Conservation (phyloP, 2,888 invertebrate genomes). For the Napeogenes inachia region DNA sequence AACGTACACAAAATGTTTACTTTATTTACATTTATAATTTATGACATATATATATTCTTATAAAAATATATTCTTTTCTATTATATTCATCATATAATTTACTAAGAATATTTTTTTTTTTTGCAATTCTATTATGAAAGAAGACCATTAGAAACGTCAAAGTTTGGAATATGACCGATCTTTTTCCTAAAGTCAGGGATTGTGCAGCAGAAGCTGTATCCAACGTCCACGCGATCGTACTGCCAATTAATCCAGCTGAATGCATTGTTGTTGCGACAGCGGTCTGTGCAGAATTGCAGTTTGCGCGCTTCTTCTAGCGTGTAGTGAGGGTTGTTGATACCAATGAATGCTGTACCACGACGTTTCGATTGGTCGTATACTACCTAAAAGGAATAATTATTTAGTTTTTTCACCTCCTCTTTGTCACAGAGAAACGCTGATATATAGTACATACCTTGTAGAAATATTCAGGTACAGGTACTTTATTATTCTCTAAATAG, state of each 20-base stretch:
- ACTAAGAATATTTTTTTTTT: too few species aligned
- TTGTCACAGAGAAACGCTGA: background rate
- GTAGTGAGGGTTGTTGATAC: slow-evolving; percentile 80
- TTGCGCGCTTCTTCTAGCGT: slow-evolving; percentile 52
- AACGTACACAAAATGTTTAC: too few species aligned
- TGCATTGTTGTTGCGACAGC: slow-evolving; percentile 73
- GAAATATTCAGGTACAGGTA: slow-evolving; percentile 63
- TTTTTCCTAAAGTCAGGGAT: slow-evolving; percentile 74
- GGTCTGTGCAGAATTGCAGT: slow-evolving; percentile 72
- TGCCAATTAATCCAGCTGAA: slow-evolving; percentile 80
- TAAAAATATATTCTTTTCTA: too few species aligned
- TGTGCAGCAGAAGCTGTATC: slow-evolving; percentile 80
- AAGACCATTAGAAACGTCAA: slow-evolving; percentile 62
- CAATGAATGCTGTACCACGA: slow-evolving; percentile 77
- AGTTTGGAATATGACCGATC: slow-evolving; percentile 73
- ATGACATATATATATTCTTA: too few species aligned
- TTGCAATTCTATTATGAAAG: slow-evolving; percentile 40
- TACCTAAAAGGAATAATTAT: slow-evolving; percentile 49
- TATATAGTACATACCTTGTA: slow-evolving; percentile 52
- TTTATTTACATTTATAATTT: too few species aligned
- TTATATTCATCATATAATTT: too few species aligned
- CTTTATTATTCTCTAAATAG: slow-evolving; percentile 55
- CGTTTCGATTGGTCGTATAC: slow-evolving; percentile 70
- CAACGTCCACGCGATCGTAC: slow-evolving; percentile 66
- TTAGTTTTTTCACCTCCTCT: too few species aligned